These are phyloP conservation scores for Thysanoteuthis rhombus DNA, from an alignment of 2,888 invertebrate species.

Conservation along the genomic window DNA sequence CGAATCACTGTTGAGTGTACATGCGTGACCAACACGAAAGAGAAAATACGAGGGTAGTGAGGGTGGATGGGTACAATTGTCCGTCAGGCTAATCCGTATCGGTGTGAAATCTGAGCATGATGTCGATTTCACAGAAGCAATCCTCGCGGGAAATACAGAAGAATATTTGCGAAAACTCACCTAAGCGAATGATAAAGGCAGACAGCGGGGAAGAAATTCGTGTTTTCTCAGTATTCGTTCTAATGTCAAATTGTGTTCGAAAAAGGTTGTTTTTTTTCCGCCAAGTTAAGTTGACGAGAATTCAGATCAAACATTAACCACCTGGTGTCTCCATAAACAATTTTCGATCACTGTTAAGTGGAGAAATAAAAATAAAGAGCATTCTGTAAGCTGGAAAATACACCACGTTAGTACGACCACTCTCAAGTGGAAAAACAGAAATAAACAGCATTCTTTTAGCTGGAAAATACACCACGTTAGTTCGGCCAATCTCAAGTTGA, in stretches of 20 bases:
- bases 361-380: no score
- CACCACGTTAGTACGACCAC: no score
- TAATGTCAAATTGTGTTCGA: neutral
- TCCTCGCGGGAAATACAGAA: neutral
- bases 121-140: neutral
- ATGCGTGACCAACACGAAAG: neutral
- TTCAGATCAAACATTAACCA: neutral
- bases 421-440: no score
- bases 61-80: neutral
- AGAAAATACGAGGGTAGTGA: neutral
- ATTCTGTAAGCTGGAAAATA: no score
- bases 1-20: neutral
- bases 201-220: neutral
- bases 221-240: neutral
- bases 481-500: no score
- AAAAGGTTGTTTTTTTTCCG: neutral
- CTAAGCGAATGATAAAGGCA: neutral
- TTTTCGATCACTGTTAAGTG: no score
- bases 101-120: neutral
- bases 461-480: no score
- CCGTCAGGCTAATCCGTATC: neutral
- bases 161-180: neutral
- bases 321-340: no score
- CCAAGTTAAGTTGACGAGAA: neutral
- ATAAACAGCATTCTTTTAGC: no score